Evolutionary conservation across 1,140 invertebrate species (phyloP), one percentile per base, ranked within the genome.

Genomic region (Teleopsis dalmanni): DNA sequence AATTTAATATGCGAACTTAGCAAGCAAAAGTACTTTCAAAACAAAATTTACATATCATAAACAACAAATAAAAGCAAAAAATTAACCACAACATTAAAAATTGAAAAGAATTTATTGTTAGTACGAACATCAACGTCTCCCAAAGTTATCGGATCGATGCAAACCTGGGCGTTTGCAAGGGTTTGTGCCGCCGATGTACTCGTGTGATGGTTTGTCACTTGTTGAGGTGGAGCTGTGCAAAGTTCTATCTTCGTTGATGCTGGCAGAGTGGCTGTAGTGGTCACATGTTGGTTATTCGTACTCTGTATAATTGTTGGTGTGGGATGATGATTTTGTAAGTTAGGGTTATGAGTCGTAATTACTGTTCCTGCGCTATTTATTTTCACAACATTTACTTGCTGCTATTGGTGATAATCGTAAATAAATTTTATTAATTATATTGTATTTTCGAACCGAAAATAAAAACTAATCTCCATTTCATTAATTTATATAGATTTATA

Each of bases 61-160:
- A 42, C 21, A 51, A 51, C 18, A 22, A 33, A 38, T 33, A 26
- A 25, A 34, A 51, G 36, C 22, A 57, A 47, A 10, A 55, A 41
- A 49, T 37, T 19, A 29, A 41, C 16, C 33, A 51, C 34, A 51
- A 51, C 42, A 51, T 40, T 34, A 45, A 45, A 29, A 42, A 51
- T 21, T 34, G 42, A 35, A 51, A 14, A n/a, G 27, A 23, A 36
- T 45, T 45, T 16, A 19, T 29, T 54, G 57, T 63, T 62, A 65
- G 67, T 74, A 75, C 77, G 72, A 80, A 82, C 81, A 76, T 82
- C 81, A 58, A 82, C 80, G 63, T 82, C 81, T 59, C 75, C 75
- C 60, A 77, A 75, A 51, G 75, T 76, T 73, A 79, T 77, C 61
- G 80, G 78, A 64, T 82, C 81, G 64, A 82, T 78, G 79, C 84